Conservation (phyloP, 64 coral and sea anemone species). For the Pocillopora verrucosa region DNA sequence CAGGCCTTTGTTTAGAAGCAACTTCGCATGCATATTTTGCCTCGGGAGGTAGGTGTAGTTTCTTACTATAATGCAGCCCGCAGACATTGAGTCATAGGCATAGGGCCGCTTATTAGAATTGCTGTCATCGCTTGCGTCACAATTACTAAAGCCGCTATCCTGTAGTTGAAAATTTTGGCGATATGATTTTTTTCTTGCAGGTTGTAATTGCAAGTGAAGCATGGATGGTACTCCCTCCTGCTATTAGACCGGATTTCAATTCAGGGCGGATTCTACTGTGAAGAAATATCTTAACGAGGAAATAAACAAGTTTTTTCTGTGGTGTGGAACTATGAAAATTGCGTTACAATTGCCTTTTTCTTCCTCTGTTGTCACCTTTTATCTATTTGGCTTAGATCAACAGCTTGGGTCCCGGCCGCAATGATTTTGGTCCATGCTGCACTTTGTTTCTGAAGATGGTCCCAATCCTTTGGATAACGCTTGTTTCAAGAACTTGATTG, state of each 20-base stretch:
- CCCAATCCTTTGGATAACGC: conserved; percentile 18
- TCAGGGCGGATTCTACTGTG: conserved; percentile 17
- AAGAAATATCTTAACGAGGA: not conserved
- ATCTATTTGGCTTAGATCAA: conserved; percentile 15
- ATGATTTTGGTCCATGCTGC: conserved; percentile 22
- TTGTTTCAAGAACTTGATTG: not conserved
- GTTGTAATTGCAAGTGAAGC: conserved; percentile 2
- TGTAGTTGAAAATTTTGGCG: no score
- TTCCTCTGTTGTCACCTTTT: conserved; percentile 16
- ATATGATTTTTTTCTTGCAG: not conserved
- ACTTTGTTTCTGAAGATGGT: not conserved
- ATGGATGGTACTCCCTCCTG: not conserved
- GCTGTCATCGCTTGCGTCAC: no score
- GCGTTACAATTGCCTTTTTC: conserved; percentile 20
- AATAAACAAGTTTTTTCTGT: not conserved
- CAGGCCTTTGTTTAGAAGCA: no score
- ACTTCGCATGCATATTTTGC: no score
- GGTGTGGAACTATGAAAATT: not conserved
- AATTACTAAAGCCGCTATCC: no score
- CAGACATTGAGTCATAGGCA: no score
- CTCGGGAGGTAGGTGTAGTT: no score
- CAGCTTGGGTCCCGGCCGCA: conserved; percentile 10
- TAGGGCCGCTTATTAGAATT: no score
- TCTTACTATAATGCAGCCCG: no score
- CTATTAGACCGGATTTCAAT: not conserved